phyloP scores from a whole-genome alignment of 1,140 invertebrate genomes.

The Eriocheir sinensis region DNA sequence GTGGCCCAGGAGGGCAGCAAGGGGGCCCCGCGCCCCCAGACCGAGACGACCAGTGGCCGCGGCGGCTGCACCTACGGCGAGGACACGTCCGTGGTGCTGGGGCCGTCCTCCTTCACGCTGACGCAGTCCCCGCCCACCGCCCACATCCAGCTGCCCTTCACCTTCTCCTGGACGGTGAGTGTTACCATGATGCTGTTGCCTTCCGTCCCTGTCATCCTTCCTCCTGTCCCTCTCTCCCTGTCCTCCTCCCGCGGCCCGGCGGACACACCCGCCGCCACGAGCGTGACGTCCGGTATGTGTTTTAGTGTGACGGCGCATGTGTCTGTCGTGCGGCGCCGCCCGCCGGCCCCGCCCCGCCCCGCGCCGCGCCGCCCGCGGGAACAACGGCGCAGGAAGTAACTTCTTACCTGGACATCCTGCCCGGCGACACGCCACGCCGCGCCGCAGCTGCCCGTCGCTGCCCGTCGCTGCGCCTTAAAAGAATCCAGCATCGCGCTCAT shows the following conservation, averaged over 20 bases:
- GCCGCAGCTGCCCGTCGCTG: neutral
- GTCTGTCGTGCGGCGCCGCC: neutral
- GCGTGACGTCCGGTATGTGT: neutral
- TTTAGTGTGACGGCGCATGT: neutral
- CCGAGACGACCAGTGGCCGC: slow-evolving; percentile 82
- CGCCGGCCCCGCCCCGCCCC: neutral
- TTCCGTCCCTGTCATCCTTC: neutral
- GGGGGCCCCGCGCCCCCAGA: neutral
- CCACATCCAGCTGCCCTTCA: slow-evolving; percentile 91
- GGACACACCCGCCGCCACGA: neutral
- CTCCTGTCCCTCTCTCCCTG: neutral
- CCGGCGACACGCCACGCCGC: neutral
- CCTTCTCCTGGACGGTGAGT: slow-evolving; percentile 95
- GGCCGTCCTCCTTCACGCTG: slow-evolving; percentile 93
- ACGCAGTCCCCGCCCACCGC: slow-evolving; percentile 85
- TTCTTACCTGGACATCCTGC: slow-evolving; percentile 11
- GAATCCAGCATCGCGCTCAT: slow-evolving; percentile 5
- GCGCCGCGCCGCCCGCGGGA: neutral
- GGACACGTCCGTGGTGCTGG: slow-evolving; percentile 91
- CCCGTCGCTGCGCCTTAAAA: no score
- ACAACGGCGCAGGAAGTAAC: neutral
- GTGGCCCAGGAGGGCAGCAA: slow-evolving; percentile 84
- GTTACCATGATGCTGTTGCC: neutral
- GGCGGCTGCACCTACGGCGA: slow-evolving; percentile 95
- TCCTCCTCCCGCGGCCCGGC: neutral